phyloP scores from a whole-genome alignment of 2,797 vertebrate genomes.

The Anableps anableps region DNA sequence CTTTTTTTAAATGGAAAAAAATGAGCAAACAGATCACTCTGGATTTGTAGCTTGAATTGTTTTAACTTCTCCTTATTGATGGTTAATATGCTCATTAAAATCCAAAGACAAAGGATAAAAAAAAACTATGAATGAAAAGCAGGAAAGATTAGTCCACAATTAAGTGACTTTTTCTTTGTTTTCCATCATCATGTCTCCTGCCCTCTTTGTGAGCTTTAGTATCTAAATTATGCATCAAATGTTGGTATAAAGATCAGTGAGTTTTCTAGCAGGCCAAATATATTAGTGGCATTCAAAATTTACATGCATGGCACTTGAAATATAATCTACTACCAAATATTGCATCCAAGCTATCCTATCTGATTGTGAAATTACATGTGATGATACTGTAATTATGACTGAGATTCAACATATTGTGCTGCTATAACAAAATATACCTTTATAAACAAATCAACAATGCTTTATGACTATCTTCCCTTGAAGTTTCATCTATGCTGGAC shows the following conservation, averaged over 20 bases:
- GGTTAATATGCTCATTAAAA: background rate
- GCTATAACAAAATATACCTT: background rate
- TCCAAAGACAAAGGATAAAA: background rate
- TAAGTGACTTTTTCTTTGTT: background rate
- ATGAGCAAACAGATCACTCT: background rate
- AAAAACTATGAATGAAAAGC: conserved; percentile 16
- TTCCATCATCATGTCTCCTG: background rate
- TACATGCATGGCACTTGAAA: background rate
- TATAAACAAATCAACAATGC: background rate
- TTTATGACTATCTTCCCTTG: background rate
- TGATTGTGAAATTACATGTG: background rate
- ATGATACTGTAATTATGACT: background rate
- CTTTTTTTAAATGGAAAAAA: background rate
- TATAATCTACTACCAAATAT: background rate
- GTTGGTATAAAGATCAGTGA: background rate
- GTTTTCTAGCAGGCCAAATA: background rate
- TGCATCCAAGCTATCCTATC: background rate
- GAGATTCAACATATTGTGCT: background rate
- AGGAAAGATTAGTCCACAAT: background rate
- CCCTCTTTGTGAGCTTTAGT: background rate
- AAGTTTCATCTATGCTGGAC: background rate
- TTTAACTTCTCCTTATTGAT: conserved; percentile 18
- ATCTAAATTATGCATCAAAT: background rate
- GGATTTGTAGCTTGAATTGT: background rate
- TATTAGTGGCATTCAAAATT: background rate